Evolutionary conservation across 2,797 vertebrate genomes (phyloP).

Genomic region (Lutjanus campechanus): DNA sequence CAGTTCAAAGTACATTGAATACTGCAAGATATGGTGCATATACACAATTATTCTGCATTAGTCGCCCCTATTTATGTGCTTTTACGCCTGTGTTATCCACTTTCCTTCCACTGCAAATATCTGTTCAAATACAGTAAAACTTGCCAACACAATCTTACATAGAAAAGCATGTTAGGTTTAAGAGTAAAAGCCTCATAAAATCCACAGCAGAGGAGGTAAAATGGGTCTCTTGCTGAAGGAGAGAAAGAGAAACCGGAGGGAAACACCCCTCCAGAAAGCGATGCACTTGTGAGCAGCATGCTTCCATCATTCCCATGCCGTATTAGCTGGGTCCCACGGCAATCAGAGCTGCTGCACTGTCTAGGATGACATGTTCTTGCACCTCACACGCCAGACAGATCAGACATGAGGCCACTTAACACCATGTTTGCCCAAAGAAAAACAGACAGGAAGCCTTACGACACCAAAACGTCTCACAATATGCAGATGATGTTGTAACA

Average conservation of each 20-base stretch:
- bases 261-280: constrained; percentile 53
- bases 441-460: constrained; percentile 55
- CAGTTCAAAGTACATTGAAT: background rate
- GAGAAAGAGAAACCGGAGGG: constrained; percentile 45
- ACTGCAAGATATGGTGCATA: background rate
- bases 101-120: constrained; percentile 64
- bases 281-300: constrained; percentile 90
- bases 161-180: constrained; percentile 32
- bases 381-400: constrained; percentile 39
- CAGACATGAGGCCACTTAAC: constrained; percentile 43
- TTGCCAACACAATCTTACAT: constrained; percentile 35
- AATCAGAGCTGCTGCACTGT: constrained; percentile 90
- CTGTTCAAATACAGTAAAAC: constrained; percentile 22
- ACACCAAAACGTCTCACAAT: constrained; percentile 42
- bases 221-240: constrained; percentile 51
- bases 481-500: constrained; percentile 60
- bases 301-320: constrained; percentile 93
- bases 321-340: constrained; percentile 92
- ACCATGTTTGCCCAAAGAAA: constrained; percentile 60
- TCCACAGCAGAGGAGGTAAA: constrained; percentile 34
- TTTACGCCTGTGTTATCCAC: constrained; percentile 62
- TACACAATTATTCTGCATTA: background rate
- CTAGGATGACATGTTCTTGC: constrained; percentile 83
- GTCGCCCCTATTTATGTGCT: background rate
- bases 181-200: constrained; percentile 21